Evolutionary conservation across 2,113 vertebrate genomes (phyloP).

Genomic region (Hippopotamus amphibius): DNA sequence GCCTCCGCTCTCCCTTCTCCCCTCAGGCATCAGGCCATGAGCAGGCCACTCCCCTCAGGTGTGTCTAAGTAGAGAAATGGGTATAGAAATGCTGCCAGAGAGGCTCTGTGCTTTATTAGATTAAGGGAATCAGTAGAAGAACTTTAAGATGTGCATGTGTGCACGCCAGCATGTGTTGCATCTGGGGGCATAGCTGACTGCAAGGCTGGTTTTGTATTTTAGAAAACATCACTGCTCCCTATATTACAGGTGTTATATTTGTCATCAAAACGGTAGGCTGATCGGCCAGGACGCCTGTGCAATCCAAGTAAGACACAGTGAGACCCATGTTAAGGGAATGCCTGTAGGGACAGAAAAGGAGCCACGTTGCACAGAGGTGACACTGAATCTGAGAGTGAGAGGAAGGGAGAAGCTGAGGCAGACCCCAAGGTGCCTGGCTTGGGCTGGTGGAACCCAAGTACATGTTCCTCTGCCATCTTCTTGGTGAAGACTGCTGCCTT

Average conservation of each 20-base stretch:
- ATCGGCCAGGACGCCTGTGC: neutral
- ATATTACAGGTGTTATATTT: too few species aligned
- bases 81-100: neutral
- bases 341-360: neutral
- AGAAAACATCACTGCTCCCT: neutral
- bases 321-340: neutral
- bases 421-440: neutral
- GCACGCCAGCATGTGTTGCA: neutral
- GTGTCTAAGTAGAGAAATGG: neutral
- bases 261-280: neutral
- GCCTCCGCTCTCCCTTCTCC: neutral
- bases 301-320: neutral
- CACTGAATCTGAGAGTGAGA: neutral
- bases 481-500: too few species aligned
- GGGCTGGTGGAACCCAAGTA: neutral
- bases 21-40: accelerated
- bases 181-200: neutral
- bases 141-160: neutral
- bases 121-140: neutral
- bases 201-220: neutral
- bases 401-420: neutral
- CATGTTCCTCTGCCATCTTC: neutral
- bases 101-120: neutral
- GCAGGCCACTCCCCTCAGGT: neutral
- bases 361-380: neutral